Evolutionary conservation across 2,888 invertebrate genomes (phyloP).

Genomic region (Polymixis flavicincta): DNA sequence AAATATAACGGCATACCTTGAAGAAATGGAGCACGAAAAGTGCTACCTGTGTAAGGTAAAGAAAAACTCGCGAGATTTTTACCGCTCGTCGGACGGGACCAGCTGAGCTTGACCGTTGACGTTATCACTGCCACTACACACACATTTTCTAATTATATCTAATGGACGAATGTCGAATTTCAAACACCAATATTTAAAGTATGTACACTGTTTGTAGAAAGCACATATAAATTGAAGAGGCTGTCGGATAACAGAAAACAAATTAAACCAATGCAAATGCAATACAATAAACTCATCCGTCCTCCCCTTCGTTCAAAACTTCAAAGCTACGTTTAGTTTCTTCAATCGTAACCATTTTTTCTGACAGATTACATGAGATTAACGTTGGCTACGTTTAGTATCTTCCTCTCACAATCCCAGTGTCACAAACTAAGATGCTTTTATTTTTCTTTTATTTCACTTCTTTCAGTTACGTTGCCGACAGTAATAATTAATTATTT

Average conservation of each 20-base stretch:
- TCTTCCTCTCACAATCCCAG: background rate
- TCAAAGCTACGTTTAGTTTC: conserved; percentile 73
- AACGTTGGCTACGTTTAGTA: conserved; percentile 29
- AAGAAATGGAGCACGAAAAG: conserved; percentile 87
- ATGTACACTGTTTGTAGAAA: conserved; percentile 45
- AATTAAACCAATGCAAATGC: conserved; percentile 64
- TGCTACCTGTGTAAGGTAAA: conserved; percentile 82
- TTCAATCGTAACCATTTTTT: conserved; percentile 4
- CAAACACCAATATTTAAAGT: conserved; percentile 37
- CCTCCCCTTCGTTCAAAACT: conserved; percentile 71
- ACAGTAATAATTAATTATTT: no score
- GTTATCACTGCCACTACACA: conserved; percentile 81
- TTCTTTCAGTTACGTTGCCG: background rate
- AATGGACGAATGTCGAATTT: conserved; percentile 46
- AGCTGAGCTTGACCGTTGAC: conserved; percentile 89
- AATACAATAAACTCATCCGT: conserved; percentile 64
- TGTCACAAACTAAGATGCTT: background rate
- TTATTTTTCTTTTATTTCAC: background rate
- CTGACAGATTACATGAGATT: background rate
- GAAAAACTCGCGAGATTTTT: conserved; percentile 88
- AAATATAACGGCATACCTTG: conserved; percentile 88
- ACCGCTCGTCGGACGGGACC: conserved; percentile 86
- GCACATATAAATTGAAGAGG: conserved; percentile 48
- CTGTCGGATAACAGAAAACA: conserved; percentile 68
- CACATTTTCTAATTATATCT: conserved; percentile 61